These are phyloP conservation scores for Tragelaphus oryx DNA, from an alignment of 2,797 vertebrate genomes.

Conservation along the genomic window DNA sequence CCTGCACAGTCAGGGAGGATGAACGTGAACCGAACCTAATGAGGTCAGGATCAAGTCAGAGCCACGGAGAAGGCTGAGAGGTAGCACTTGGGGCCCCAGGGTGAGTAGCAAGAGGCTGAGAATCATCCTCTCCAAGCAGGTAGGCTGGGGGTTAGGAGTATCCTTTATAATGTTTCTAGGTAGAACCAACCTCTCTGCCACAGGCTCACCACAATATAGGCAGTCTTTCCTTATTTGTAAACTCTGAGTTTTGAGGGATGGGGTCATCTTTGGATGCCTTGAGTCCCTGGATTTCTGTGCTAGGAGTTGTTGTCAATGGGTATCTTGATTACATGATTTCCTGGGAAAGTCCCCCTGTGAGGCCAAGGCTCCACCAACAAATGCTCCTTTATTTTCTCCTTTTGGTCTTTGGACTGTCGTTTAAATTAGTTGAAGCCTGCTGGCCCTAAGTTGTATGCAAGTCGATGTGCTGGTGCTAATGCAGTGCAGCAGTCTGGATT, in stretches of 20 bases:
- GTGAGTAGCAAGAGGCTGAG: background rate
- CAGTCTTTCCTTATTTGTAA: background rate
- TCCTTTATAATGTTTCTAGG: background rate
- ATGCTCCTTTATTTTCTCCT: background rate
- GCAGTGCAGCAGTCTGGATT: background rate
- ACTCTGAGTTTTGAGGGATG: background rate
- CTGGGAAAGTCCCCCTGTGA: background rate
- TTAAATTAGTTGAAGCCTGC: background rate
- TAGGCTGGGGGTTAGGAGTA: background rate
- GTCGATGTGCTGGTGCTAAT: background rate
- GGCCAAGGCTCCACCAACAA: background rate
- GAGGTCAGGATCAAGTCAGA: background rate
- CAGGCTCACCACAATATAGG: background rate
- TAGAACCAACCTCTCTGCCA: background rate
- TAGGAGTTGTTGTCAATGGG: background rate
- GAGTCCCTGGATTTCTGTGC: background rate
- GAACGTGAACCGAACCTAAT: background rate
- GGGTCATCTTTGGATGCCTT: background rate
- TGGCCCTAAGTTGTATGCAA: background rate
- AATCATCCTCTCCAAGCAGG: background rate
- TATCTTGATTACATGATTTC: background rate
- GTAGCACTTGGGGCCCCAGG: background rate
- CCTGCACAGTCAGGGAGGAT: constrained; percentile 23
- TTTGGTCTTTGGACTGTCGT: background rate
- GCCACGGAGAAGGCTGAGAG: background rate